phyloP scores from a whole-genome alignment of 2,113 vertebrate genomes.

The Dipodomys merriami region DNA sequence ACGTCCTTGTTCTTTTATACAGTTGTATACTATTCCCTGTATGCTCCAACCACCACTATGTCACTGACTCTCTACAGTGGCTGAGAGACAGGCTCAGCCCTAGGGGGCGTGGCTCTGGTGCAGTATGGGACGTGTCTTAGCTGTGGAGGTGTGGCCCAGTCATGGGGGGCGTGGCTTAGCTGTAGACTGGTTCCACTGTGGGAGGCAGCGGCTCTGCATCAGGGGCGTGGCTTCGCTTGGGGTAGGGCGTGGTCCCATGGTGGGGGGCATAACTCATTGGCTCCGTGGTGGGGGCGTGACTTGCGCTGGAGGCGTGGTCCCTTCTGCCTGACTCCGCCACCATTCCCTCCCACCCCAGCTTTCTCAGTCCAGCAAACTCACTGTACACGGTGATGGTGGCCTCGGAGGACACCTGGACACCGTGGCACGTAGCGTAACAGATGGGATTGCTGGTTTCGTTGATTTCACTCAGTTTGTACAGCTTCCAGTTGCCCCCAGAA shows the following conservation, averaged over 20 bases:
- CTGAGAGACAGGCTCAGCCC: background rate
- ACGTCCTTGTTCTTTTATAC: background rate
- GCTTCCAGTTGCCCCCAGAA: background rate
- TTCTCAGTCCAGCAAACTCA: slow-evolving; percentile 60
- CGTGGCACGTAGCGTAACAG: background rate
- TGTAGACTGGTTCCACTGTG: too few relatives aligned
- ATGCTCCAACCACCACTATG: background rate
- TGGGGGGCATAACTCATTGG: too few relatives aligned
- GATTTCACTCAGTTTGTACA: slow-evolving; percentile 1
- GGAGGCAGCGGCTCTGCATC: too few relatives aligned
- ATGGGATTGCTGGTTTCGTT: accelerated
- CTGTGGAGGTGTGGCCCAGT: too few relatives aligned
- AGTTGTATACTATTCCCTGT: background rate
- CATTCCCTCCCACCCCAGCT: too few relatives aligned
- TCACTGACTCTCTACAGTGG: background rate
- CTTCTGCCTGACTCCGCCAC: background rate
- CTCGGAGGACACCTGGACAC: accelerated
- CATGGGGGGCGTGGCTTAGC: too few relatives aligned
- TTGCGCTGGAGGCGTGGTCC: too few relatives aligned
- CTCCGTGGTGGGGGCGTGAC: too few relatives aligned
- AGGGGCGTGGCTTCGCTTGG: too few relatives aligned
- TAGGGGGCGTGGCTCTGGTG: background rate
- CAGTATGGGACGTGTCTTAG: too few relatives aligned
- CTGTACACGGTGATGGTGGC: slow-evolving; percentile 55
- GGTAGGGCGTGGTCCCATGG: too few relatives aligned